These are phyloP conservation scores for Dryococelus australis DNA, from an alignment of 2,888 invertebrate species.

Conservation along the genomic window DNA sequence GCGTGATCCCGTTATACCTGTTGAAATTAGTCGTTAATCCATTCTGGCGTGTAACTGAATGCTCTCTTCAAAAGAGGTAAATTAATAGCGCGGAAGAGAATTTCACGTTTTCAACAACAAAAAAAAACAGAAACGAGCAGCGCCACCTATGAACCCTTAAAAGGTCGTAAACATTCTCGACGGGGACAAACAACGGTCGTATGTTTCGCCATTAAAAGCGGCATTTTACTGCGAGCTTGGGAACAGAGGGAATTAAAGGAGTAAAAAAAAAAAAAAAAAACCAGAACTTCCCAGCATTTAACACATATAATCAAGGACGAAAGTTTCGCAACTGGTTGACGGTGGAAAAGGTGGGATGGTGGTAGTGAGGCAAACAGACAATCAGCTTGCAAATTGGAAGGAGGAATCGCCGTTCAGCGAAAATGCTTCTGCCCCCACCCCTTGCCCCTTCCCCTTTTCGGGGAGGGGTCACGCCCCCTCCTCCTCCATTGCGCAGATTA, in stretches of 20 bases:
- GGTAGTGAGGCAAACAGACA: not conserved
- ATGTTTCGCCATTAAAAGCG: not conserved
- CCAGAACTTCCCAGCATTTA: not conserved
- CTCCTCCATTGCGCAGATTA: not conserved
- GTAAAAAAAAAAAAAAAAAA: not conserved
- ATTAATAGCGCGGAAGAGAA: not conserved
- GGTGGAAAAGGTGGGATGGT: not conserved
- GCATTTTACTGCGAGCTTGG: not conserved
- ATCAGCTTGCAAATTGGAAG: slow-evolving; percentile 16
- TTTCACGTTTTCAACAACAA: not conserved
- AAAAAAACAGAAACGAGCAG: not conserved
- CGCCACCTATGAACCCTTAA: not conserved
- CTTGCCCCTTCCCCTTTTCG: not conserved
- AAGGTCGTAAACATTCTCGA: not conserved
- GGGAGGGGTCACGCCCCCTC: not conserved
- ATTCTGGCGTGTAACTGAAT: not conserved
- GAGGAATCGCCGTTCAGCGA: slow-evolving; percentile 16
- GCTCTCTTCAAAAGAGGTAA: not conserved
- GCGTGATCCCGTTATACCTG: too few species aligned
- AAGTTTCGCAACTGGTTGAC: not conserved
- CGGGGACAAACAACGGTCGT: not conserved
- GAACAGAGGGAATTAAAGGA: not conserved
- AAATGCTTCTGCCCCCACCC: not conserved
- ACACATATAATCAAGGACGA: slow-evolving; percentile 16
- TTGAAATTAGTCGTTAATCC: too few species aligned